Percentiles rank a stretch among this genome's conserved stretches.
Evolutionary conservation across 2,888 invertebrate species (phyloP).

Genomic region (Ectemnius lituratus): DNA sequence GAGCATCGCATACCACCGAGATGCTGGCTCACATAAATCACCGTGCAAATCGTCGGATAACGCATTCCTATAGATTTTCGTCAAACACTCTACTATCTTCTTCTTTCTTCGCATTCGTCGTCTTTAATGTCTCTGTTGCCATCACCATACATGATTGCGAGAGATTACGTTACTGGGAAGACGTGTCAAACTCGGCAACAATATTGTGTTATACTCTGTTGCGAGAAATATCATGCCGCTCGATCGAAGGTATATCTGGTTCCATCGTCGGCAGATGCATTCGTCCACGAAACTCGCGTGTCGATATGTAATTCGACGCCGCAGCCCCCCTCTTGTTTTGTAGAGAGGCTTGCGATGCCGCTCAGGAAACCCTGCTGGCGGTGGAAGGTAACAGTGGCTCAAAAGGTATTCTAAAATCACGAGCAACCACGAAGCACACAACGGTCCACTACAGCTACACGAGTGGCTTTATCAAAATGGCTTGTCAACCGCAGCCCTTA

Average conservation of each 20-base stretch:
- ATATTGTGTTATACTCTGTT: too few relatives aligned
- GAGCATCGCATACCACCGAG: neutral
- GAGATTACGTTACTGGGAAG: too few relatives aligned
- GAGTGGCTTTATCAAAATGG: constrained; percentile 70
- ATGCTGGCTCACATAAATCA: constrained; percentile 27
- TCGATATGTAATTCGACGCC: constrained; percentile 41
- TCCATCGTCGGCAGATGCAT: neutral
- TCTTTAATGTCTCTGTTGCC: too few relatives aligned
- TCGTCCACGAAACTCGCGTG: constrained; percentile 10
- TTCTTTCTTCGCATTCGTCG: constrained; percentile 1
- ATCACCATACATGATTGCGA: too few relatives aligned
- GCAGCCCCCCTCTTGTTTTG: constrained; percentile 16
- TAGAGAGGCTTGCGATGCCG: constrained; percentile 1
- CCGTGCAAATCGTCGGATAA: constrained; percentile 36
- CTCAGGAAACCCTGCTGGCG: too few relatives aligned
- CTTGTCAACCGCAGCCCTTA: constrained; percentile 74
- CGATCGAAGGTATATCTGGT: constrained; percentile 12
- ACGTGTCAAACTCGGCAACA: too few relatives aligned
- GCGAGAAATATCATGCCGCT: neutral
- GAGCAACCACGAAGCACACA: constrained; percentile 37
- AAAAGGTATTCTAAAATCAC: constrained; percentile 59
- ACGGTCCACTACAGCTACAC: constrained; percentile 53
- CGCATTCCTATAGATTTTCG: constrained; percentile 34
- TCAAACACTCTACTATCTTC: constrained; percentile 34
- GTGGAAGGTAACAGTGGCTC: too few relatives aligned